phyloP scores from a whole-genome alignment of 2,888 invertebrate genomes.

The Zygothrica quintamaculata region DNA sequence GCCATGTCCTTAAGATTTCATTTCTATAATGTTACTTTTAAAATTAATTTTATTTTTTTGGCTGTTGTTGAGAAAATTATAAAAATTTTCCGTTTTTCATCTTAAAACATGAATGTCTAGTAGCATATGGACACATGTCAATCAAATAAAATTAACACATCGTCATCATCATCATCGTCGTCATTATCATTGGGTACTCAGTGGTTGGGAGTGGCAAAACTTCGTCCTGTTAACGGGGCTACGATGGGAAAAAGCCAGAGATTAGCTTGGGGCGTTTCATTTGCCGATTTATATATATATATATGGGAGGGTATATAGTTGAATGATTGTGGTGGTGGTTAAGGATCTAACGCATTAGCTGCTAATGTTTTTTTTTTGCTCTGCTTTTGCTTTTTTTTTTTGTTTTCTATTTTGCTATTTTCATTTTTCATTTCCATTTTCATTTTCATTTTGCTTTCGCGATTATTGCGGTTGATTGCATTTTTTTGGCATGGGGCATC shows the following conservation, averaged over 20 bases:
- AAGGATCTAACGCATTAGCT: conserved; percentile 55
- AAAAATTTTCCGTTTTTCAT: neutral
- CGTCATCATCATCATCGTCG: conserved; percentile 42
- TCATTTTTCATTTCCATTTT: conserved; percentile 20
- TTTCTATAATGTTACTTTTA: conserved; percentile 5
- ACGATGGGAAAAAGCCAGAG: conserved; percentile 43
- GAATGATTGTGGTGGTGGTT: conserved; percentile 41
- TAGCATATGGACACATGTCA: conserved; percentile 68
- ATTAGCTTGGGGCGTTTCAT: conserved; percentile 48
- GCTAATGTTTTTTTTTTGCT: conserved; percentile 58
- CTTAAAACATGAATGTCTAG: conserved; percentile 3
- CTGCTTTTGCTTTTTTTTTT: conserved; percentile 15
- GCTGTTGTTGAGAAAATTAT: neutral
- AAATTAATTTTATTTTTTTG: conserved; percentile 14
- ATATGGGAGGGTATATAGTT: too few relatives aligned
- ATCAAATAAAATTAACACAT: conserved; percentile 75
- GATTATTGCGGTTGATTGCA: conserved; percentile 74
- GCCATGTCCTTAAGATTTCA: conserved; percentile 20
- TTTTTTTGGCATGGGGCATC: conserved; percentile 46
- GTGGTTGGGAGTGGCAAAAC: too few relatives aligned
- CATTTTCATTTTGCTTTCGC: conserved; percentile 34
- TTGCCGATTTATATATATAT: conserved; percentile 4
- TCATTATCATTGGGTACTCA: neutral
- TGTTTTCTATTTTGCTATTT: conserved; percentile 23
- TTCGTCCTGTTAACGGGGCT: too few relatives aligned